phyloP scores from a whole-genome alignment of 2,888 invertebrate species.

The Muscina levida region DNA sequence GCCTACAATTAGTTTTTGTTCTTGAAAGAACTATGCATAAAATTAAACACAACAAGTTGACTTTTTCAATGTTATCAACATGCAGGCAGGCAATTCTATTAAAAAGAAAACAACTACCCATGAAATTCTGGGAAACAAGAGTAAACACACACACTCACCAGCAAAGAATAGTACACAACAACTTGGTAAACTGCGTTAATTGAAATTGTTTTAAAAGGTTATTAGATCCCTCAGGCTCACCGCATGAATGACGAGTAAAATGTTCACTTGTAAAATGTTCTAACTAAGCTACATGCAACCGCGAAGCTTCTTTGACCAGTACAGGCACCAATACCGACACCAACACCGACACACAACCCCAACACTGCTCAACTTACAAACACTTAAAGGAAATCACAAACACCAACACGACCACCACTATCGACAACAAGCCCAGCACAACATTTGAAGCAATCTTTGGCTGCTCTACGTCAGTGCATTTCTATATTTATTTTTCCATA shows the following conservation, averaged over 20 bases:
- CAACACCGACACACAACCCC: background rate
- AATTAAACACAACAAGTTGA: background rate
- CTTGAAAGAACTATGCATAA: slow-evolving; percentile 16
- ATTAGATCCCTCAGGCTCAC: slow-evolving; percentile 30
- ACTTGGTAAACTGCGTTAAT: slow-evolving; percentile 41
- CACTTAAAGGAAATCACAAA: slow-evolving; percentile 27
- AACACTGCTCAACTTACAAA: background rate
- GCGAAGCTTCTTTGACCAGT: background rate
- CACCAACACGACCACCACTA: background rate
- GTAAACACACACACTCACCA: background rate
- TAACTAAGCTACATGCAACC: too few species aligned
- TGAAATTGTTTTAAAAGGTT: slow-evolving; percentile 53
- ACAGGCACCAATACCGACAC: background rate
- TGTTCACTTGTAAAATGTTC: background rate
- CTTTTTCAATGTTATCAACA: slow-evolving; percentile 13
- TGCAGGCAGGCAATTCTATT: background rate
- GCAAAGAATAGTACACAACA: slow-evolving; percentile 11
- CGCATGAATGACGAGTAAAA: background rate
- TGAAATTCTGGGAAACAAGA: background rate
- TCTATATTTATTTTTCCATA: background rate
- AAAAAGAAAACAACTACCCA: too few species aligned
- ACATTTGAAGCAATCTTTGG: background rate
- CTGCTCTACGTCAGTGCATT: background rate
- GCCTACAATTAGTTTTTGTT: slow-evolving; percentile 6
- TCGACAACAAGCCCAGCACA: background rate